Evolutionary conservation across 2,797 vertebrate species (phyloP), one percentile per base, ranked within the genome.

Genomic region (Acanthurus leucopareius): DNA sequence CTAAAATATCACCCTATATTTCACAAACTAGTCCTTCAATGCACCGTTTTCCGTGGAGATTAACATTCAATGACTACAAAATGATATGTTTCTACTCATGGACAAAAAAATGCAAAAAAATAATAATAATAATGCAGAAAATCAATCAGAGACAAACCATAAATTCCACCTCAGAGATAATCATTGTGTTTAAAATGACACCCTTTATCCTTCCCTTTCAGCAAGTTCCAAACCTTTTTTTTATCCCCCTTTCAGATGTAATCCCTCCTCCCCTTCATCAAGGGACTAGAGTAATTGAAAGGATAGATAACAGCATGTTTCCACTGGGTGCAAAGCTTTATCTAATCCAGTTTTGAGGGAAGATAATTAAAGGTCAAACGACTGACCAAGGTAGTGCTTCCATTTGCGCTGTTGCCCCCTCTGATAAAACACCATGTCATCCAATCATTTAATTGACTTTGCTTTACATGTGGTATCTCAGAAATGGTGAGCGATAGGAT

Each of bases 351-450:
- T 90, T 92, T 92, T 89, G 73, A 89, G 75, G 64, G 59, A 58
- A 91, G 90, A 93, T 94, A 94, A 94, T 94, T 93, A 93, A 93
- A 95, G 93, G 94, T 92, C 93, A 93, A 93, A 93, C 44, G 69
- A 89, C 79, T 82, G 91, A 89, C 88, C 85, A 88, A 81, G 77
- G 83, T 51, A 87, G 75, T 71, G 77, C 74, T 81, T 79, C 75
- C 68, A 78, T 80, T 89, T 75, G 84, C 42, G 19, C 48, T n/a
- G 56, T 62, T 59, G 49, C 75, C 75, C 73, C 58, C 19, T 79
- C 88, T 66, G 91, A 93, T 93, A 91, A 92, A 91, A 85, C 76
- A 75, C 80, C 42, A 7, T 83, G 86, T 91, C 82, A 83, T 69
- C 82, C 77, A 88, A 91, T 93, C 91, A 89, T 92, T 93, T 92